A percentile compares a stretch with the other conserved stretches of the same genome.
Conservation (phyloP, 2,113 vertebrate genomes). For the Eptesicus fuscus region DNA sequence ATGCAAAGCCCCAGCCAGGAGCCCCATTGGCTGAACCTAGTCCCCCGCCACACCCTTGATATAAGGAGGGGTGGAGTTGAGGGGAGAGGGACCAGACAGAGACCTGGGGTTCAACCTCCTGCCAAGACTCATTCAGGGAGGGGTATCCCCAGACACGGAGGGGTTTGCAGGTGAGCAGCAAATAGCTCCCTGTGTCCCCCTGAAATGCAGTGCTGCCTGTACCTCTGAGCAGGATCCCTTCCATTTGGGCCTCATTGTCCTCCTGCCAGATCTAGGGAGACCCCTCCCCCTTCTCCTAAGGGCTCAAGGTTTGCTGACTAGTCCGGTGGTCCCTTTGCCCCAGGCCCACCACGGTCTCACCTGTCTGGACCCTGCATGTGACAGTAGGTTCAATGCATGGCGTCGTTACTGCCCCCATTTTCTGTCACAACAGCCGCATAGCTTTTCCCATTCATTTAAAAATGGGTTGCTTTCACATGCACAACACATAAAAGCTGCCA, state of each 20-base stretch:
- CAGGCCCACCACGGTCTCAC: neutral
- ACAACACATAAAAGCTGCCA: neutral
- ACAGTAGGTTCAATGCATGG: neutral
- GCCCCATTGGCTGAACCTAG: neutral
- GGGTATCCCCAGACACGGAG: too few species aligned
- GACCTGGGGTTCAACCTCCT: neutral
- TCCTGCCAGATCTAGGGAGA: neutral
- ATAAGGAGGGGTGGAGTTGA: neutral
- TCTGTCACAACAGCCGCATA: neutral
- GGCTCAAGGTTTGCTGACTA: neutral
- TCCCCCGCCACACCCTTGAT: neutral
- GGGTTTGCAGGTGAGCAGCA: neutral
- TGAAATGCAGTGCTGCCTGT: neutral
- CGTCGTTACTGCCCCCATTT: neutral
- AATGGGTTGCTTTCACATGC: neutral
- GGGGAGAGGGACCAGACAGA: neutral
- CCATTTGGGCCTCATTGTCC: neutral
- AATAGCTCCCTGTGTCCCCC: neutral
- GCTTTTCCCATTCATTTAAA: neutral
- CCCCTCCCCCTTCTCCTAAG: neutral
- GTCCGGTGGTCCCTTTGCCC: neutral
- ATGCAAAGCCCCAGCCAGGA: neutral
- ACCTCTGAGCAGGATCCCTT: neutral
- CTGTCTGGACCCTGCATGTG: neutral
- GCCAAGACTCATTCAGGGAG: neutral